phyloP scores from a whole-genome alignment of 2,888 invertebrate genomes.

The Aromia moschata region DNA sequence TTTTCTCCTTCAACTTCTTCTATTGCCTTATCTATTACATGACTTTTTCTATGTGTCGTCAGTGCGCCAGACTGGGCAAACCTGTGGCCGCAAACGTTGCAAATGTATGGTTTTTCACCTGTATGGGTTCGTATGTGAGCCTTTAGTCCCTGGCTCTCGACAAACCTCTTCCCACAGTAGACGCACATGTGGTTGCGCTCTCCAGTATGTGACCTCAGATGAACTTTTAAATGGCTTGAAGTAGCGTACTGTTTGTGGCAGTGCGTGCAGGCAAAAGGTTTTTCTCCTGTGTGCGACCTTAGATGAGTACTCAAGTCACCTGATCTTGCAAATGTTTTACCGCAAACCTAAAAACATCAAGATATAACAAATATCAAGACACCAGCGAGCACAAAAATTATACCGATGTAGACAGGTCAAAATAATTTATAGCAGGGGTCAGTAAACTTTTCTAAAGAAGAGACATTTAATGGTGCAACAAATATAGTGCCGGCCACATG shows the following conservation, averaged over 20 bases:
- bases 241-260: conserved; percentile 53
- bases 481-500: too few species aligned
- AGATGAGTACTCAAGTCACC: conserved; percentile 54
- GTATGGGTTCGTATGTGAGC: conserved; percentile 54
- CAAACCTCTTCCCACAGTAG: conserved; percentile 51
- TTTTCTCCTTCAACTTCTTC: background rate
- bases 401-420: background rate
- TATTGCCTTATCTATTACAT: conserved; percentile 22
- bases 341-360: conserved; percentile 49
- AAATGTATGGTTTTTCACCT: conserved; percentile 55
- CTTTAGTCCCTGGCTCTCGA: conserved; percentile 52
- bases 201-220: conserved; percentile 53
- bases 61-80: conserved; percentile 55
- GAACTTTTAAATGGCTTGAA: conserved; percentile 55
- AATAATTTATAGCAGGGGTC: background rate
- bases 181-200: conserved; percentile 50
- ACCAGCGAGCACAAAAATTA: background rate
- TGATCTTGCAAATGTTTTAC: conserved; percentile 53
- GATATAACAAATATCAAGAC: background rate
- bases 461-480: too few species aligned
- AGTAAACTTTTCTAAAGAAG: too few species aligned
- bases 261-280: conserved; percentile 50
- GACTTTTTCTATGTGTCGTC: conserved; percentile 52
- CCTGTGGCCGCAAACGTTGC: conserved; percentile 50
- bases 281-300: conserved; percentile 56